Evolutionary conservation across 2,113 vertebrate genomes (phyloP), one percentile per base, ranked within the genome.

Genomic region (Delphinapterus leucas): DNA sequence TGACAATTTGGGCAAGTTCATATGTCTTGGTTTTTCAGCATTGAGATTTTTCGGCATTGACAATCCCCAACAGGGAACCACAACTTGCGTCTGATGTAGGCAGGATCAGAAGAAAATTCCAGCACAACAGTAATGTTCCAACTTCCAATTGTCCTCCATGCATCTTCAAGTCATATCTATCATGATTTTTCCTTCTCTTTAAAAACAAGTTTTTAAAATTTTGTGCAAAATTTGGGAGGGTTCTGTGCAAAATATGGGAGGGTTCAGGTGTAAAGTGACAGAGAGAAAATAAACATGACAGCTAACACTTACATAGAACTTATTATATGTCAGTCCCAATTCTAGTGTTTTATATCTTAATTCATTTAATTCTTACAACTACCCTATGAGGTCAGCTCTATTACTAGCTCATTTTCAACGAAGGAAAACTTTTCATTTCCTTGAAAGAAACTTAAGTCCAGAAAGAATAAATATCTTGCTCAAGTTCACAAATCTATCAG

Each of bases 391-490:
- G 36, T 90, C 26, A n/a, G 31, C 77, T 82, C 67, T 87, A 70
- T 47, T 79, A 44, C 38, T n/a, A 84, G 6, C 8, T 74, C 82
- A 80, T 83, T 93, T 95, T 73, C 76, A 88, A 1, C 25, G 26
- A 31, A 73, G 76, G 68, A 87, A 95, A 95, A 71, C 2, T 67
- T 96, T 88, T 83, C 38, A 88, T 58, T 92, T 92, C 25, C 26
- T 11, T 47, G 70, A 26, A 93, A 28, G 31, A 93, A 96, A 87
- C 33, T 25, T 36, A 41, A 36, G 23, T 47, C 36, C 53, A 83
- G 17, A 90, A 79, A 79, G 41, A 61, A 77, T 71, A 90, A 82
- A 28, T 90, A 47, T 13, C 61, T 87, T 88, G 44, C 44, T 79
- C 41, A 80, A 81, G 55, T 44, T 79, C 47, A 67, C 38, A 81